Conservation (phyloP, 2,888 invertebrate genomes). For the Lysandra bellargus region DNA sequence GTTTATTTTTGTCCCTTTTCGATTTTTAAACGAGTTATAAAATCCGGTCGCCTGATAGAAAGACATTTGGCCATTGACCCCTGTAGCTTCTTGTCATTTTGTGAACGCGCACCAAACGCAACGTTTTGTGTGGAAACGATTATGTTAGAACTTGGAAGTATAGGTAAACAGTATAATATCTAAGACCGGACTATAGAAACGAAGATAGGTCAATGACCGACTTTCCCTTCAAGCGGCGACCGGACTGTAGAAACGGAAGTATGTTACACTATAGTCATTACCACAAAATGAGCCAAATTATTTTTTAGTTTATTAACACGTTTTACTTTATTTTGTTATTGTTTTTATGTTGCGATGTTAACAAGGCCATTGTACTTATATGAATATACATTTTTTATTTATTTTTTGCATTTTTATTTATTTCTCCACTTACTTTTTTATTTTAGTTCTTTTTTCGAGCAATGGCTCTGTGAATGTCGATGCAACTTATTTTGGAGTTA, state of each 20-base stretch:
- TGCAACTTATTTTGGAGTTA: slow-evolving; percentile 10
- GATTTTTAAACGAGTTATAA: not conserved
- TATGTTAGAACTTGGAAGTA: too few species aligned
- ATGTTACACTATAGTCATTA: slow-evolving; percentile 1
- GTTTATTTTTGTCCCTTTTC: not conserved
- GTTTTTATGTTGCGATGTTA: slow-evolving; percentile 44
- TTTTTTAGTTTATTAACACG: slow-evolving; percentile 10
- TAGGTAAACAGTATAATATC: too few species aligned
- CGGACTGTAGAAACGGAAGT: not conserved
- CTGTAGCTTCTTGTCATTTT: too few species aligned
- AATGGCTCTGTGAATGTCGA: slow-evolving; percentile 59
- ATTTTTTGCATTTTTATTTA: slow-evolving; percentile 65
- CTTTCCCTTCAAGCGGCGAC: not conserved
- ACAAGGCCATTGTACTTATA: slow-evolving; percentile 74
- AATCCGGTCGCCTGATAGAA: not conserved
- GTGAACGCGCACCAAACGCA: too few species aligned
- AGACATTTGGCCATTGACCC: too few species aligned
- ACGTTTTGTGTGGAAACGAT: too few species aligned
- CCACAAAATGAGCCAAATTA: slow-evolving; percentile 23
- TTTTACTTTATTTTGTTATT: slow-evolving; percentile 32
- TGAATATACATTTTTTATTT: slow-evolving; percentile 64
- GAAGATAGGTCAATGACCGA: too few species aligned
- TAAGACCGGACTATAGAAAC: too few species aligned
- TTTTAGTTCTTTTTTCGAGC: slow-evolving; percentile 45
- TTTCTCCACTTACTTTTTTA: slow-evolving; percentile 39